These are phyloP conservation scores for Thermophis baileyi DNA, from an alignment of 2,113 vertebrate genomes.

Conservation along the genomic window DNA sequence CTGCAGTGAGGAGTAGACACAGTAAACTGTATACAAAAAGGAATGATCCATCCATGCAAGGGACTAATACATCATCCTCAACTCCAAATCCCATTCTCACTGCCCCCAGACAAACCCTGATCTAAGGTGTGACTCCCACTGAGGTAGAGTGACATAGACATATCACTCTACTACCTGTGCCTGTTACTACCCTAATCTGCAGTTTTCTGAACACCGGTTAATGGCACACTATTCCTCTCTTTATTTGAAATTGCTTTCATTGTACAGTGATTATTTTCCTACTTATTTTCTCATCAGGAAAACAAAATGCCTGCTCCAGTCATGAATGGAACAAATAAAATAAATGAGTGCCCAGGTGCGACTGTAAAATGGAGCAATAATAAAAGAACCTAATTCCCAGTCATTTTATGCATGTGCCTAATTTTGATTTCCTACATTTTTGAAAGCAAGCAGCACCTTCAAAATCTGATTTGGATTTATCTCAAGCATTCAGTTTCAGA, in stretches of 20 bases:
- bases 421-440: slow-evolving; percentile 6
- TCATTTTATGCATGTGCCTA: not conserved
- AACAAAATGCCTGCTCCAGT: slow-evolving; percentile 11
- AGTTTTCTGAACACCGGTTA: not conserved
- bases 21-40: too few relatives aligned
- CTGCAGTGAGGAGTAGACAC: too few relatives aligned
- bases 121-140: not conserved
- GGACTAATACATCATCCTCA: not conserved
- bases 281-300: slow-evolving; percentile 4
- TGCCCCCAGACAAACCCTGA: not conserved
- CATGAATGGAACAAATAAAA: not conserved
- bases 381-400: not conserved
- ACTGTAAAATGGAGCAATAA: slow-evolving; percentile 28
- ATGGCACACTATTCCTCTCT: not conserved
- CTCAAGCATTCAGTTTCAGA: not conserved
- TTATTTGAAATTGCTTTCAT: not conserved
- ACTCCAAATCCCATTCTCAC: not conserved
- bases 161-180: not conserved
- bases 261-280: not conserved
- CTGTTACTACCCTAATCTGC: not conserved
- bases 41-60: too few relatives aligned
- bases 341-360: slow-evolving; percentile 14
- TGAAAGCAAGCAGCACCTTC: not conserved
- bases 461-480: not conserved
- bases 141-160: not conserved